phyloP scores from a whole-genome alignment of 2,888 invertebrate species.

The Gasteruption jaculator region DNA sequence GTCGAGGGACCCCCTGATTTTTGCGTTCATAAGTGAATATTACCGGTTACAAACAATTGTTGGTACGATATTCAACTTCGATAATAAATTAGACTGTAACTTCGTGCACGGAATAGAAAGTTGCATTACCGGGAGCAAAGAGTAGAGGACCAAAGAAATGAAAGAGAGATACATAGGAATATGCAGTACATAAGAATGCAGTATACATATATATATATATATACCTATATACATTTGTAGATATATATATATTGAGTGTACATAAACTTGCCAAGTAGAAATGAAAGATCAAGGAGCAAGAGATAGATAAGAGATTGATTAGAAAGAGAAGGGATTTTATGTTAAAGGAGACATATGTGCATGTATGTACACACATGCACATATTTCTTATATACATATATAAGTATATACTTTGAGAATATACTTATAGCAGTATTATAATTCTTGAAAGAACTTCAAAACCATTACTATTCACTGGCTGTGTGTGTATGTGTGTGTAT shows the following conservation, averaged over 20 bases:
- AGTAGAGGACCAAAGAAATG: not conserved
- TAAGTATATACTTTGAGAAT: no score
- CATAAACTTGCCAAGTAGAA: not conserved
- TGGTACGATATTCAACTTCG: slow-evolving; percentile 21
- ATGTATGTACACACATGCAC: no score
- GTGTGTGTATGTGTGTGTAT: no score
- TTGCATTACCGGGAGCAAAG: slow-evolving; percentile 23
- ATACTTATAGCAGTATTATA: no score
- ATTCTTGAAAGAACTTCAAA: no score
- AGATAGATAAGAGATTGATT: not conserved
- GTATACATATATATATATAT: not conserved
- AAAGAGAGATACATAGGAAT: slow-evolving; percentile 6
- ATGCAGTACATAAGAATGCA: slow-evolving; percentile 11
- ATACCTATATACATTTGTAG: not conserved
- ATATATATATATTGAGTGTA: not conserved
- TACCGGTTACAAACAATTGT: slow-evolving; percentile 12
- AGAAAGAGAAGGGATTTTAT: no score
- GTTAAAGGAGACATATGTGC: no score
- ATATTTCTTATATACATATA: no score
- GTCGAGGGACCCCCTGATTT: slow-evolving; percentile 17
- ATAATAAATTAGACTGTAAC: slow-evolving; percentile 36
- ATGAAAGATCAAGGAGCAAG: not conserved
- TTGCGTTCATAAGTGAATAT: slow-evolving; percentile 5
- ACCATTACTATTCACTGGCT: no score
- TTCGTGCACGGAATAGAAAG: slow-evolving; percentile 37